Evolutionary conservation across 2,797 vertebrate species (phyloP), one percentile per base, ranked within the genome.

Genomic region (Takifugu ocellatus): DNA sequence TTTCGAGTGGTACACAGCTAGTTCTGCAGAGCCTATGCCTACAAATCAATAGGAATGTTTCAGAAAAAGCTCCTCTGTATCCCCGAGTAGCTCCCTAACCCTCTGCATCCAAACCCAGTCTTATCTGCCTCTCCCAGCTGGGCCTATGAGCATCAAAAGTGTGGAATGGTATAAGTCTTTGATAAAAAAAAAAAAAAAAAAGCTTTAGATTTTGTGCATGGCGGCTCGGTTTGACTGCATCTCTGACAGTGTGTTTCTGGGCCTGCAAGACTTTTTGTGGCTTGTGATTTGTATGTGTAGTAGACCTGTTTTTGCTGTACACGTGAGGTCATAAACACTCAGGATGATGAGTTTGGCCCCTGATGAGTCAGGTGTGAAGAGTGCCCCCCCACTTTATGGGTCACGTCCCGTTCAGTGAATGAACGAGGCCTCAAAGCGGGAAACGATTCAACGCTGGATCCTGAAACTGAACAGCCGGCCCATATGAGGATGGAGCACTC

Each of bases 101-200:
- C 63, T 61, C 49, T 57, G 58, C 75, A 80, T 68, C 75, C 62
- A 62, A 65, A 74, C 60, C 44, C 54, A 2, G 68, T 66, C 81
- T 89, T 85, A 87, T 87, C 84, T 75, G 67, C 33, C 33, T 68
- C 69, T 76, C 57, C 77, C 87, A 86, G 81, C 82, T 70, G 74
- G 72, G 74, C 70, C 47, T 66, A 49, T 43, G 48, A 64, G 66
- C 70, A 75, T 75, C 77, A 74, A 29, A 74, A 61, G 60, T 78
- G 58, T 48, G 66, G 59, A 74, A 68, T 62, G 51, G 49, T 67
- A 59, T 60, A 64, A 73, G 70, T 66, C 62, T 45, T 48, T 53
- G 59, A 61, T 63, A 27, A 63, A 61, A 58, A 61, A 54, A 62
- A 36, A 54, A 62, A 36, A 12, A 36, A 36, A 56, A 62, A 49